These are phyloP conservation scores for Cenopis cana DNA, from an alignment of 2,888 invertebrate species.

Conservation along the genomic window DNA sequence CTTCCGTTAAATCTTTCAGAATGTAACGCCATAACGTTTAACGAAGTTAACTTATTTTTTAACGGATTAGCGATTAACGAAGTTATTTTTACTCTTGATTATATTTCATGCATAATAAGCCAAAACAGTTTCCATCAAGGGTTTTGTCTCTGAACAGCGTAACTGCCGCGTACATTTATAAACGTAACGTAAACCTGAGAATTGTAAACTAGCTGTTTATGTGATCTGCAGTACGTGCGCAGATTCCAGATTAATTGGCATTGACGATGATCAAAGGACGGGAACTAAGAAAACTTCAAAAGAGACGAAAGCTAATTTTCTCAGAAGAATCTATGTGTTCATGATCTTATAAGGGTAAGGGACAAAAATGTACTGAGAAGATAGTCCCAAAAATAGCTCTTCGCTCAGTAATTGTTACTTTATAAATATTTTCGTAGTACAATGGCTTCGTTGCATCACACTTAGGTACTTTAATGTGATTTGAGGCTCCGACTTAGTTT, in stretches of 20 bases:
- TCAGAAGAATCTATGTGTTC: neutral
- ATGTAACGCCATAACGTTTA: no score
- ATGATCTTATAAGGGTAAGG: conserved; percentile 2
- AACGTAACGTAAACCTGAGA: no score
- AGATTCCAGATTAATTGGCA: conserved; percentile 25
- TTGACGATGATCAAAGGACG: conserved; percentile 11
- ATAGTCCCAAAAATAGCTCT: neutral
- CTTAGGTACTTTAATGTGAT: neutral
- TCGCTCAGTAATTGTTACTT: neutral
- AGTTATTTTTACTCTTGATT: no score
- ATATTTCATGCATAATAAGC: no score
- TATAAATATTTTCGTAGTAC: neutral
- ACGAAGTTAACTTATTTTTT: no score
- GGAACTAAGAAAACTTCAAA: conserved; percentile 25
- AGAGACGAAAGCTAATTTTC: conserved; percentile 1
- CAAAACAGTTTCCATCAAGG: no score
- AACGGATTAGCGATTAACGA: no score
- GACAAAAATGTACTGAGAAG: conserved; percentile 1
- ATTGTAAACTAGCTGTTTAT: no score
- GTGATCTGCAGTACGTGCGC: neutral
- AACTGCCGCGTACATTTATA: no score
- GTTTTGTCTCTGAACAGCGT: no score
- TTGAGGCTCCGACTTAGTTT: neutral
- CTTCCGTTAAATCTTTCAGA: no score
- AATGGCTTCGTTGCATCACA: neutral